These are phyloP conservation scores for Dinothrombium tinctorium DNA, from an alignment of 1,140 invertebrate species.

Conservation along the genomic window DNA sequence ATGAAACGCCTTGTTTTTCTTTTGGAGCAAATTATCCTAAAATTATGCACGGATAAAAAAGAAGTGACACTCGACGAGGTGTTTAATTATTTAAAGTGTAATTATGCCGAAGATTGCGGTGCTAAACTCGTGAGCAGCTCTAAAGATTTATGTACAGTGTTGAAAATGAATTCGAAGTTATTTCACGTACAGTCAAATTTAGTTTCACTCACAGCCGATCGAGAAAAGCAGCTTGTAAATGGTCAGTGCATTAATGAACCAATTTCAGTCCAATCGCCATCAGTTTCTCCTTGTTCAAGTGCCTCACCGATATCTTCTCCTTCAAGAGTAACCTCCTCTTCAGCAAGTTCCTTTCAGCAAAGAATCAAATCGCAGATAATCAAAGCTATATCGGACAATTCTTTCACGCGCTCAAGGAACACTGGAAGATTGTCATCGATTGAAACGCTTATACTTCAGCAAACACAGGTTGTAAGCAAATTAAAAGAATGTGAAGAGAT, in stretches of 20 bases:
- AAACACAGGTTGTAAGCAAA: slow-evolving; percentile 15
- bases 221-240: slow-evolving; percentile 18
- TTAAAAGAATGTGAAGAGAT: slow-evolving; percentile 37
- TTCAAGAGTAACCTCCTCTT: background rate
- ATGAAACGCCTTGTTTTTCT: slow-evolving; percentile 14
- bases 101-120: slow-evolving; percentile 45
- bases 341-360: slow-evolving; percentile 12
- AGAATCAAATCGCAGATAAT: slow-evolving; percentile 16
- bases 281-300: slow-evolving; percentile 3
- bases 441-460: slow-evolving; percentile 1
- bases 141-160: slow-evolving; percentile 56
- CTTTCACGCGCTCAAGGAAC: slow-evolving; percentile 37
- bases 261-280: background rate
- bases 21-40: slow-evolving; percentile 1
- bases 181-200: slow-evolving; percentile 72
- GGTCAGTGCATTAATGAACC: background rate
- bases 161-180: slow-evolving; percentile 65
- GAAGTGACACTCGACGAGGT: slow-evolving; percentile 49
- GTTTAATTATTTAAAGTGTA: slow-evolving; percentile 49
- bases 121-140: slow-evolving; percentile 59
- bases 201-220: slow-evolving; percentile 34
- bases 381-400: slow-evolving; percentile 48
- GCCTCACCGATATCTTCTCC: slow-evolving; percentile 6
- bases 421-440: slow-evolving; percentile 1
- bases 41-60: background rate